phyloP scores from a whole-genome alignment of 2,797 vertebrate genomes.

The Artibeus lituratus region DNA sequence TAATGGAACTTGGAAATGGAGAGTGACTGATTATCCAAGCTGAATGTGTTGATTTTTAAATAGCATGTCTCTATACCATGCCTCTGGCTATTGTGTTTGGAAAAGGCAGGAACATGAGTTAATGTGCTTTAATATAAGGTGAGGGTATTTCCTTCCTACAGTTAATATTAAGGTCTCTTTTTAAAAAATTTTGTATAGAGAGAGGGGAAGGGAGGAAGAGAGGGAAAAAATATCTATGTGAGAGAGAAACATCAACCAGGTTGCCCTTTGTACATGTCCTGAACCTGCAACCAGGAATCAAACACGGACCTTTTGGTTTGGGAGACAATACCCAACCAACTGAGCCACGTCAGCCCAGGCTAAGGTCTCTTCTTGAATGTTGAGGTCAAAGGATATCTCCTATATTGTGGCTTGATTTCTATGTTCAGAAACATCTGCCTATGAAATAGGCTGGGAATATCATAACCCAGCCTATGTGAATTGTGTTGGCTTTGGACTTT shows the following conservation, averaged over 20 bases:
- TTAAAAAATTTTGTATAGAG: not conserved
- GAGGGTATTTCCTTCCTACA: not conserved
- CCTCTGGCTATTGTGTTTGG: not conserved
- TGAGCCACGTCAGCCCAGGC: too few relatives aligned
- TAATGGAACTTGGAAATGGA: not conserved
- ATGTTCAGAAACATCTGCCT: not conserved
- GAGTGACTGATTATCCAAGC: not conserved
- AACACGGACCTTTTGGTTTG: too few relatives aligned
- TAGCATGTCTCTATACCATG: constrained; percentile 47
- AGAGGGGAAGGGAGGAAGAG: not conserved
- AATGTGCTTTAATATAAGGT: not conserved
- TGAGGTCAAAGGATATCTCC: not conserved
- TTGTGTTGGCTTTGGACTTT: not conserved
- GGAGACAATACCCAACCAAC: too few relatives aligned
- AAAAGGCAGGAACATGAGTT: not conserved
- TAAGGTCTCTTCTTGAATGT: not conserved
- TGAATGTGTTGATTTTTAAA: constrained; percentile 7
- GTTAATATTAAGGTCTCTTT: not conserved
- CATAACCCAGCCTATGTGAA: not conserved
- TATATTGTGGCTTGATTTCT: not conserved
- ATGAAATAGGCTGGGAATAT: not conserved
- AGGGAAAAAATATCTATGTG: not conserved
- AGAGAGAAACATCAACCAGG: too few relatives aligned
- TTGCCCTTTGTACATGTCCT: too few relatives aligned
- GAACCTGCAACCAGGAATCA: too few relatives aligned